Conservation (phyloP, 2,888 invertebrate species). For the Cryptus viduatorius region DNA sequence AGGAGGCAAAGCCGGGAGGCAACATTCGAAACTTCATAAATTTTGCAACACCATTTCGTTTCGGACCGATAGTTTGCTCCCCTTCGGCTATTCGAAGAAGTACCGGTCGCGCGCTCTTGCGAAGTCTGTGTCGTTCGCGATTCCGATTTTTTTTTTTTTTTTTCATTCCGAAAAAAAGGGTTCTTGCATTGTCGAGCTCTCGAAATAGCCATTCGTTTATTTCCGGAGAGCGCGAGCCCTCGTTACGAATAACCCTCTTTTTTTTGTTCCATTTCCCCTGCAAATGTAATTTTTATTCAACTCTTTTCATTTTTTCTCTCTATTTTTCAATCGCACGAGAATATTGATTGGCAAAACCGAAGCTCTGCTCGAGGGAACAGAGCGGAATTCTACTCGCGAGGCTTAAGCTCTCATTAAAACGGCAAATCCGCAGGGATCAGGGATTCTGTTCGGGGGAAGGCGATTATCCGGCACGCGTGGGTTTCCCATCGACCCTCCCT, state of each 20-base stretch:
- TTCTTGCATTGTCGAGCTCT: neutral
- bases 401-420: slow-evolving; percentile 69
- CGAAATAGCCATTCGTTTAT: slow-evolving; percentile 14
- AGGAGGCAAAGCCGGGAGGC: neutral
- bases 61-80: slow-evolving; percentile 20
- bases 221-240: neutral
- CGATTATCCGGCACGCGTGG: slow-evolving; percentile 68
- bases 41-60: slow-evolving; percentile 35
- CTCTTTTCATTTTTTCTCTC: neutral
- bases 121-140: neutral
- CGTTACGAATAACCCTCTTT: neutral
- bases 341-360: slow-evolving; percentile 62
- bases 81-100: neutral
- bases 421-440: slow-evolving; percentile 75
- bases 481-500: slow-evolving; percentile 65
- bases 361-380: neutral
- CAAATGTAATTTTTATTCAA: slow-evolving; percentile 17
- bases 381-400: slow-evolving; percentile 52
- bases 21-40: slow-evolving; percentile 27
- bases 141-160: too few species aligned
- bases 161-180: neutral
- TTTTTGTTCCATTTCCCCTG: slow-evolving; percentile 17
- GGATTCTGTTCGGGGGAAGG: slow-evolving; percentile 63
- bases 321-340: slow-evolving; percentile 37
- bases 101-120: neutral